Evolutionary conservation across 2,888 invertebrate genomes (phyloP).

Genomic region (Uloborus plumipes): DNA sequence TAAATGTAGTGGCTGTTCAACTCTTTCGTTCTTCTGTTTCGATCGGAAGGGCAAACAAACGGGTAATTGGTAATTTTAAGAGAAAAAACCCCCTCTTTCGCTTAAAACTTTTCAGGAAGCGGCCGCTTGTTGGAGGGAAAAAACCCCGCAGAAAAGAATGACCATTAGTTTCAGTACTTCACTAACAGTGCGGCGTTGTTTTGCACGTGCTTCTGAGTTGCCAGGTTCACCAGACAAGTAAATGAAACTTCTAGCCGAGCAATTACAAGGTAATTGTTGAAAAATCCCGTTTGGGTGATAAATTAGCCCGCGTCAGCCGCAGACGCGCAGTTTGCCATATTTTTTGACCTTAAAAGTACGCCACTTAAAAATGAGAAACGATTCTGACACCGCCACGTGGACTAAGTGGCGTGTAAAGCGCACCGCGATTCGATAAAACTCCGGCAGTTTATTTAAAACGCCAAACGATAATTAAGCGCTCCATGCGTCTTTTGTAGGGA

Average conservation of each 20-base stretch:
- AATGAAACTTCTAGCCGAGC: constrained; percentile 60
- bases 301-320: constrained; percentile 48
- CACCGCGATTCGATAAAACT: constrained; percentile 58
- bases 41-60: constrained; percentile 4
- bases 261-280: constrained; percentile 64
- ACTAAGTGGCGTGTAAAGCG: constrained; percentile 59
- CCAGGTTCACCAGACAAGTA: constrained; percentile 62
- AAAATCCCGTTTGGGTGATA: constrained; percentile 55
- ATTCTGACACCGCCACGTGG: constrained; percentile 59
- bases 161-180: constrained; percentile 60
- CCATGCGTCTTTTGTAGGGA: constrained; percentile 45
- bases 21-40: no score
- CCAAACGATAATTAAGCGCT: constrained; percentile 62
- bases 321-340: constrained; percentile 62
- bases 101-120: background rate
- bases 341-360: constrained; percentile 63
- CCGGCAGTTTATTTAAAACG: constrained; percentile 58
- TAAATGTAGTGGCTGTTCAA: no score
- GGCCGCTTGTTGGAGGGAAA: constrained; percentile 5
- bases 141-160: constrained; percentile 36
- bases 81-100: background rate
- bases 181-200: constrained; percentile 51
- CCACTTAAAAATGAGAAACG: constrained; percentile 63
- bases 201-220: constrained; percentile 59
- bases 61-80: constrained; percentile 13